Conservation (phyloP, 1,140 invertebrate species). For the Asobara japonica region DNA sequence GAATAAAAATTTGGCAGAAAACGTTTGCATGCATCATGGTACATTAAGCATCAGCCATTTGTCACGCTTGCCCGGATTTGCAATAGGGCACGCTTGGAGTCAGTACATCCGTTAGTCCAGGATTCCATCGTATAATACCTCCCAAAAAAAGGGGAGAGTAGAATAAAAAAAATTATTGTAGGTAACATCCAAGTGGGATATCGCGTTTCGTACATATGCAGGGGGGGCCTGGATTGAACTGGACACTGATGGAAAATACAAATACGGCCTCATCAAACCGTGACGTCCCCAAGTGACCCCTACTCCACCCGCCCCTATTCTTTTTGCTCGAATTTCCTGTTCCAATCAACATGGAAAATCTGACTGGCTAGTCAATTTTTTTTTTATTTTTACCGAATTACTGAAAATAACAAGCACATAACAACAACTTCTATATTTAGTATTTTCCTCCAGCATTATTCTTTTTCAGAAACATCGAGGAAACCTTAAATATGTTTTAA, state of each 20-base stretch:
- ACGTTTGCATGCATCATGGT: conserved; percentile 22
- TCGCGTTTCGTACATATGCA: neutral
- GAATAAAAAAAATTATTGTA: neutral
- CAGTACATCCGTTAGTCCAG: neutral
- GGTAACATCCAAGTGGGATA: neutral
- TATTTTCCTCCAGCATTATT: no score
- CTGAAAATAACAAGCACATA: no score
- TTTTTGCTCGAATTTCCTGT: conserved; percentile 27
- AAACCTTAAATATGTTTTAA: no score
- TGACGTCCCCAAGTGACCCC: conserved; percentile 20
- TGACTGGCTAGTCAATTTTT: conserved; percentile 7
- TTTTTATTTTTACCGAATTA: neutral
- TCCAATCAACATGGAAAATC: conserved; percentile 30
- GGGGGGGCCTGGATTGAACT: conserved; percentile 26
- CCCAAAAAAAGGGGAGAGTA: neutral
- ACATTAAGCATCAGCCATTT: conserved; percentile 30
- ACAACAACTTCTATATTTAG: no score
- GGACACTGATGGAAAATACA: conserved; percentile 23
- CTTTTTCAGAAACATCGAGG: no score
- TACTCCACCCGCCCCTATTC: neutral
- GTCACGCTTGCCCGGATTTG: conserved; percentile 24
- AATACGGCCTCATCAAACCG: conserved; percentile 28
- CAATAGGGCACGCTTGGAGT: conserved; percentile 24
- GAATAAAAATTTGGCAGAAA: conserved; percentile 20
- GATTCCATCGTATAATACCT: neutral